Base-by-base conservation (phyloP, 2,113 vertebrate species). In the Pavo muticus region DNA sequence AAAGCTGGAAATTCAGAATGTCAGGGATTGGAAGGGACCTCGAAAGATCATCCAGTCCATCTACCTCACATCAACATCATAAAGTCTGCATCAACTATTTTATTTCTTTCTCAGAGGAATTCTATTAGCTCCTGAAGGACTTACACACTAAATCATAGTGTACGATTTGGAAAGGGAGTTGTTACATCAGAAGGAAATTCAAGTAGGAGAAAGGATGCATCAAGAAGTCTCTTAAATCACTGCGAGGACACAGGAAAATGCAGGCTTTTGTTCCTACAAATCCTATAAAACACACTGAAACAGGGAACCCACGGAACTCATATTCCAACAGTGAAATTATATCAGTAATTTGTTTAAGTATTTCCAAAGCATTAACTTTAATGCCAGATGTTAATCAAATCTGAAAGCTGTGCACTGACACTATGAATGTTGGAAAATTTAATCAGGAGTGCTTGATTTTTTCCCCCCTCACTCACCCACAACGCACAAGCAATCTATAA, bases 51-150 rank as follows among this genome's bases (percentile, higher is more conserved):
- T 30, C 52, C 52, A 54, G 15, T 10, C 15, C 52, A 29, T 10
- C 27, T 32, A 72, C 7, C 59, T 86, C 37, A 5, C 50, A 52
- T n/a, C 65, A 68, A 12, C 1, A 0, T 11, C 29, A 52, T 12
- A 6, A 40, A 67, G 25, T 29, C 47, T 60, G 12, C 69, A 59
- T 18, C 52, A 42, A 35, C 61, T 47, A n/a, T n/a, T 57, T 82
- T 48, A 72, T 77, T 91, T 79, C 83, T 83, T 88, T 91, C 9
- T 9, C 80, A 90, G 77, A 89, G 70, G 32, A 95, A 86, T 52
- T 83, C 8, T 1, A 48, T 50, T 52, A 93, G 63, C 74, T 95
- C 67, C 84, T 67, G 77, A 87, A 87, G 88, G 82, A 97, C 42
- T 13, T 60, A 73, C n/a, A 50, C 0, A 0, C 48, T 91, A 84